Evolutionary conservation across 1,140 invertebrate species (phyloP), one percentile per base, ranked within the genome.

Genomic region (Bombus turneri): DNA sequence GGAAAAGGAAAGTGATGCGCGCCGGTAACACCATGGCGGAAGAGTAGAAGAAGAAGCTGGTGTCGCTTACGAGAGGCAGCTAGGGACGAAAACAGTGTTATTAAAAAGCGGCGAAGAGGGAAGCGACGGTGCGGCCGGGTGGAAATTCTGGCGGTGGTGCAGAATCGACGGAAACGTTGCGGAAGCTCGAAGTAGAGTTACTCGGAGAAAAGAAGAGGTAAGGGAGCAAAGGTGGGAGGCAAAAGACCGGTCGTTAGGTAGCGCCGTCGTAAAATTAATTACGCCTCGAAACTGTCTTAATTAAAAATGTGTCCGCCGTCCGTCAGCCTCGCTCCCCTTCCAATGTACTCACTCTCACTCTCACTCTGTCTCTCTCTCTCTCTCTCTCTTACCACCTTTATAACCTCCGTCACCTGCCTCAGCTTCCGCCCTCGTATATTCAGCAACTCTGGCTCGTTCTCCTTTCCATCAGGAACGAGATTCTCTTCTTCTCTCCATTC

Each of bases 241-340:
- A 43, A 78, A 73, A 81, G 77, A 82, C 73, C 81, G 89, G 88
- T 90, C 90, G 91, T 89, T 93, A 91, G 91, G 86, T 89, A 91
- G 88, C 87, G 88, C 89, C 91, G 85, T 91, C 92, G 92, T 92
- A 92, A 94, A 95, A 94, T 94, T 94, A 94, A 95, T 94, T 94
- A 93, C 93, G 90, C 88, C 93, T 93, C 91, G 91, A 93, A 94
- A 93, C 91, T 93, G 92, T 94, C 93, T 94, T 94, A 93, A 95
- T 94, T 94, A 95, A 94, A 95, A 95, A 94, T 93, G 92, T 93
- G 92, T 91, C 91, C 88, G 86, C 86, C 90, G 86, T 81, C 85
- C 91, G 91, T 91, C 91, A 92, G 88, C 73, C 76, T 85, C 64
- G 72, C 72, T 76, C 81, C 73, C 74, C 77, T 87, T 79, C 81